phyloP scores from a whole-genome alignment of 2,797 vertebrate genomes.

The Spinus olivaceus region DNA sequence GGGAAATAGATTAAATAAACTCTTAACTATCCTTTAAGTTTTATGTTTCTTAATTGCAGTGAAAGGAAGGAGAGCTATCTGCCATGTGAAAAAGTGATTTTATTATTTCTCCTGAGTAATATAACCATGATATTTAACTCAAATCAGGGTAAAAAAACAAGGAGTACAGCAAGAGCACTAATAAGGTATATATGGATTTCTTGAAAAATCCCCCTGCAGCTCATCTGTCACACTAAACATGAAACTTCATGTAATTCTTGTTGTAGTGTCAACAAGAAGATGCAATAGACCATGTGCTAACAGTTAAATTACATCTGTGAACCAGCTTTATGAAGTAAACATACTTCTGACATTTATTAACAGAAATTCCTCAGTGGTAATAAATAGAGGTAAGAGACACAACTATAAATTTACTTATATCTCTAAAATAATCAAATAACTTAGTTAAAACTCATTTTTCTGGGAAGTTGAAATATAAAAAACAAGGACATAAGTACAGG shows the following conservation, averaged over 20 bases:
- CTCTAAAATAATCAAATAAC: neutral
- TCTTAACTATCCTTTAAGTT: neutral
- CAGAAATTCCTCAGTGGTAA: neutral
- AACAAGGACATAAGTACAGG: neutral
- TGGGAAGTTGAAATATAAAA: neutral
- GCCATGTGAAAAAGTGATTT: neutral
- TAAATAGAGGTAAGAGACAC: neutral
- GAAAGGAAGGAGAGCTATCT: neutral
- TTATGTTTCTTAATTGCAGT: neutral
- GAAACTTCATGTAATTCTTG: neutral
- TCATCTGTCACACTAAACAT: neutral
- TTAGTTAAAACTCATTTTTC: neutral
- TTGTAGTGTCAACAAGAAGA: neutral
- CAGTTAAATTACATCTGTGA: neutral
- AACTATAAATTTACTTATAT: neutral
- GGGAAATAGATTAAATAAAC: neutral
- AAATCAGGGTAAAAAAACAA: neutral
- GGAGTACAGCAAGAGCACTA: neutral
- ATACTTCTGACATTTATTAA: neutral
- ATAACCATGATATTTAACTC: neutral
- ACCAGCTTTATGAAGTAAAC: neutral
- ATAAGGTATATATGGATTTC: neutral
- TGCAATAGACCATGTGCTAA: neutral
- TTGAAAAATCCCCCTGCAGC: neutral
- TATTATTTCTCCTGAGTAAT: neutral